Conservation (phyloP, 1,140 invertebrate genomes). For the Halesus radiatus region DNA sequence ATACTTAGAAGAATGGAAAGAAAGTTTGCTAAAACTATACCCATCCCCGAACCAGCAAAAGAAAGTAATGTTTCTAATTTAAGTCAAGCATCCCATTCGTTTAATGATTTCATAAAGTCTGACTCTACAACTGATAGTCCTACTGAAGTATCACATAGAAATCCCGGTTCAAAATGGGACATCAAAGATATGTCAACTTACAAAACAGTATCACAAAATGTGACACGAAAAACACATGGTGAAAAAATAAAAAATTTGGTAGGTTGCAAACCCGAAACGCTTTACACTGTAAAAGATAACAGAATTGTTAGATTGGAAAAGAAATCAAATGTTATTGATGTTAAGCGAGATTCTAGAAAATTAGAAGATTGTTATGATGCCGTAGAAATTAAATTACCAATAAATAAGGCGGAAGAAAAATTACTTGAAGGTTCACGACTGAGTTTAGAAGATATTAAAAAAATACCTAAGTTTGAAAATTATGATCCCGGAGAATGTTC, state of each 20-base stretch:
- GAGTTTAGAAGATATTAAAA: constrained; percentile 66
- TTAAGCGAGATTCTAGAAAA: constrained; percentile 18
- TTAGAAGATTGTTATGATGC: constrained; percentile 25
- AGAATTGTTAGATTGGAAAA: constrained; percentile 60
- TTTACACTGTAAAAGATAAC: constrained; percentile 63
- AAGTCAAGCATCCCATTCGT: constrained; percentile 18
- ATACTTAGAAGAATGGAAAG: constrained; percentile 53
- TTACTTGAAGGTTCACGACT: constrained; percentile 59
- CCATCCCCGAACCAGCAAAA: constrained; percentile 38
- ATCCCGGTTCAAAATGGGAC: constrained; percentile 54
- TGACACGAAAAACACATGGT: not conserved
- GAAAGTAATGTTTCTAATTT: not conserved
- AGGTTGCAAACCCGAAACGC: constrained; percentile 59
- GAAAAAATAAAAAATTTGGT: constrained; percentile 40
- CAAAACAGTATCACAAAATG: constrained; percentile 41
- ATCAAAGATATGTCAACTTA: constrained; percentile 42
- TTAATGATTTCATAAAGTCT: constrained; percentile 48
- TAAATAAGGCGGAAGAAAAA: constrained; percentile 50
- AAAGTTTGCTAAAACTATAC: constrained; percentile 42
- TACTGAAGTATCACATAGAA: not conserved
- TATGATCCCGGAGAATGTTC: constrained; percentile 65
- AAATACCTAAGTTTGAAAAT: constrained; percentile 68
- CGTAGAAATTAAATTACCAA: constrained; percentile 47
- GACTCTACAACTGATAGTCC: not conserved
- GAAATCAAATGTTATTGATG: constrained; percentile 33